Percentiles rank a stretch among this genome's conserved stretches.
Conservation (phyloP, 1,140 invertebrate species). For the Pseudomyrmex cubaensis region DNA sequence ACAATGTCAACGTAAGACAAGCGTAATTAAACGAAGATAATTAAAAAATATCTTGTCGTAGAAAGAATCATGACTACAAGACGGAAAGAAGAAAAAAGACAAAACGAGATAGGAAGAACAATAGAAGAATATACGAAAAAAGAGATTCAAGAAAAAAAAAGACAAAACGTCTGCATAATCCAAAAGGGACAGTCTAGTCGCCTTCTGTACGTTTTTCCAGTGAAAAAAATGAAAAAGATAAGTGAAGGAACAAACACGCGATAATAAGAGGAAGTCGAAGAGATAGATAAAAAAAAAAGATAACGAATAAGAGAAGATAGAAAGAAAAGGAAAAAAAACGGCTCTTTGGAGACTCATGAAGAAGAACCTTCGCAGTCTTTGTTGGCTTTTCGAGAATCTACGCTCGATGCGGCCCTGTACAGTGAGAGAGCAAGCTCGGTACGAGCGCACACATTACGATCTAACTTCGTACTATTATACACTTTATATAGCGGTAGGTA, state of each 20-base stretch:
- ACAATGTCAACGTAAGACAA: not conserved
- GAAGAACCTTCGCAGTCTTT: slow-evolving; percentile 71
- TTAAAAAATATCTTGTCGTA: slow-evolving; percentile 4
- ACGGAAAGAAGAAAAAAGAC: slow-evolving; percentile 9
- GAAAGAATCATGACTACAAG: slow-evolving; percentile 10
- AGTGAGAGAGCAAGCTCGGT: slow-evolving; percentile 28
- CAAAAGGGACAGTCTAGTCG: not conserved
- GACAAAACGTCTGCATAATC: slow-evolving; percentile 6
- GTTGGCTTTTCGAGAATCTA: slow-evolving; percentile 48
- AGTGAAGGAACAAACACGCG: slow-evolving; percentile 34
- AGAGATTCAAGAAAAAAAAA: slow-evolving; percentile 8
- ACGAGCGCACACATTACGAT: slow-evolving; percentile 60
- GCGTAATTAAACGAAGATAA: slow-evolving; percentile 35
- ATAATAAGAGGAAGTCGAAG: slow-evolving; percentile 29
- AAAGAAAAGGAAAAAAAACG: slow-evolving; percentile 55
- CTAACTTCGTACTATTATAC: slow-evolving; percentile 74
- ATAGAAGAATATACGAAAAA: not conserved
- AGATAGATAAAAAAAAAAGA: not conserved
- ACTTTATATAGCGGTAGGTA: slow-evolving; percentile 66
- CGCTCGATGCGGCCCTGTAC: not conserved
- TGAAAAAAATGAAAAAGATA: slow-evolving; percentile 46
- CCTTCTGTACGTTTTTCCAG: slow-evolving; percentile 5
- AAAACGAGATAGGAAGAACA: slow-evolving; percentile 14
- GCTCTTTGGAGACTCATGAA: slow-evolving; percentile 73
- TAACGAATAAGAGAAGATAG: not conserved